Conservation (phyloP, 2,888 invertebrate genomes). For the Agrochola litura region DNA sequence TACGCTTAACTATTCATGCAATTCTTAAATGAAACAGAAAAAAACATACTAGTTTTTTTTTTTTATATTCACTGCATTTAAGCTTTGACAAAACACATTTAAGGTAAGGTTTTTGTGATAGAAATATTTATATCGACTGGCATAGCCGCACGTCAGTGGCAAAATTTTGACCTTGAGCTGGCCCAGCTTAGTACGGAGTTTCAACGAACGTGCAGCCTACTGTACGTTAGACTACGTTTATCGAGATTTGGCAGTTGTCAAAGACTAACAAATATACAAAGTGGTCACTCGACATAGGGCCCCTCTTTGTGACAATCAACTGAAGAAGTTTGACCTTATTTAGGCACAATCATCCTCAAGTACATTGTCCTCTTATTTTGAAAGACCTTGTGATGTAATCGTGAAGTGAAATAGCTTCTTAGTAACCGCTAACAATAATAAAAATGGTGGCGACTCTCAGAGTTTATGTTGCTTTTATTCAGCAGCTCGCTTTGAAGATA, state of each 20-base stretch:
- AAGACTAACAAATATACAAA: background rate
- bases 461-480: background rate
- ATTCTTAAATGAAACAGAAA: no score
- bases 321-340: constrained; percentile 33
- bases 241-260: background rate
- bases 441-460: no score
- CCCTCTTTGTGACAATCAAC: constrained; percentile 25
- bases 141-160: background rate
- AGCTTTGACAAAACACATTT: no score
- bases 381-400: background rate
- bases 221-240: background rate
- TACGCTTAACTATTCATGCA: no score
- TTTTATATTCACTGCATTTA: no score
- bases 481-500: background rate
- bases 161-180: background rate
- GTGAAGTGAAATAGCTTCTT: background rate
- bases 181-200: background rate
- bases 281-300: constrained; percentile 11
- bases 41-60: no score
- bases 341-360: constrained; percentile 1
- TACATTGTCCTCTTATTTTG: constrained; percentile 2
- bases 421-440: background rate
- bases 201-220: background rate
- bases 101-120: no score
- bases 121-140: background rate